Base-by-base conservation (phyloP, 2,888 invertebrate genomes). In the Tipula unca region DNA sequence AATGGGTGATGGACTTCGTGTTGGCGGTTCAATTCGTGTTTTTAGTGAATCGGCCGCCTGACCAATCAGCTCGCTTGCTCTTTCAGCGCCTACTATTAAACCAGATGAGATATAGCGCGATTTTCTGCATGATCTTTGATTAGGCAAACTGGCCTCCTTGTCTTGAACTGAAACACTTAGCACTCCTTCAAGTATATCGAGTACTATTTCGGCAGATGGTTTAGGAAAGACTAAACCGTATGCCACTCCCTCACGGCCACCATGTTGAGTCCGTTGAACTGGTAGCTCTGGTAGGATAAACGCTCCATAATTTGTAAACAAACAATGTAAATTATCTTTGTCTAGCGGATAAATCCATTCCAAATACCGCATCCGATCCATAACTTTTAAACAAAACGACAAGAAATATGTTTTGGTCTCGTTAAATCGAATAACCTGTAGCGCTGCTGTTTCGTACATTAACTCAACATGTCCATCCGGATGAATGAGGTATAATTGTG, bases 271-370 rank as follows among this genome's bases (percentile, higher is more conserved):
- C 8, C 69, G 25, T 25, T 69, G 69, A 10, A 69, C 89, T 93
- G 92, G 92, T 86, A 94, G 91, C 90, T 96, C 95, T 0, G 96
- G 95, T 87, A 96, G 93, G 86, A 96, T 93, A 89, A 95, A 95
- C 0, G 95, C 95, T 14, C 95, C 95, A 89, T 93, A 95, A 83
- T 93, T 92, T 4, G 94, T 94, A 87, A 94, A 92, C 87, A 94
- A 92, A 86, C 94, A 94, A 1, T 95, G 95, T 3, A 95, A 95
- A 32, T 93, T 92, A 1, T 93, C 93, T 0, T 95, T 93, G 85
- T 95, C 91, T 29, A 96, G 90, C 0, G 96, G 95, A 90, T 95
- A 96, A 2, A 94, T 91, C 95, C 95, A 95, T 85, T 69, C 69
- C 69, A 69, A 69, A 69, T 69, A 69, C 0, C 69, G 69, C 69